Conservation (phyloP, 2,888 invertebrate species). For the Melangyna quadrimaculata region DNA sequence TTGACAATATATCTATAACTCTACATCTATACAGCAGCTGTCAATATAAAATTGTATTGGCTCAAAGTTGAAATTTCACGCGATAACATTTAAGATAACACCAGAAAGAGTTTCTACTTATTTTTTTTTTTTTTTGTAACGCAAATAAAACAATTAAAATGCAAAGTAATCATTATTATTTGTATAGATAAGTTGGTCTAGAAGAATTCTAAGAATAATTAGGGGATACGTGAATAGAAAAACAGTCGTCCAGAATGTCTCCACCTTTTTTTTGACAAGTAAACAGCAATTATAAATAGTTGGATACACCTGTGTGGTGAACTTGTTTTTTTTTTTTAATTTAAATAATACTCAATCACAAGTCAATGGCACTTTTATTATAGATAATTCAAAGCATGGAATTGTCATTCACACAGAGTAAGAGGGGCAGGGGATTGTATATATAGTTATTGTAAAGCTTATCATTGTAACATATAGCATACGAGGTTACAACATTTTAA, state of each 20-base stretch:
- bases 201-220: background rate
- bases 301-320: conserved; percentile 23
- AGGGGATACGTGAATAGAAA: conserved; percentile 1
- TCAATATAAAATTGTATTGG: conserved; percentile 24
- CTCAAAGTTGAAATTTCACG: conserved; percentile 15
- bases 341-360: background rate
- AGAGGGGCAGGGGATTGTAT: background rate
- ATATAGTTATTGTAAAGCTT: background rate
- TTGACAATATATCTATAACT: background rate
- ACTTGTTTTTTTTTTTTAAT: background rate
- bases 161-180: background rate
- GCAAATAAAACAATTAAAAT: background rate
- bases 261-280: background rate
- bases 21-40: background rate
- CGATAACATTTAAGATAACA: conserved; percentile 30
- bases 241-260: background rate
- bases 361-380: conserved; percentile 21
- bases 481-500: conserved; percentile 14
- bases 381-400: background rate
- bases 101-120: background rate
- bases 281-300: background rate
- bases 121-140: conserved; percentile 16
- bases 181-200: background rate
- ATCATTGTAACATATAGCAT: background rate
- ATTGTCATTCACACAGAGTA: background rate